A percentile compares a stretch with the other conserved stretches of the same genome.
Evolutionary conservation across 2,888 invertebrate species (phyloP).

Genomic region (Yponomeuta cagnagella): DNA sequence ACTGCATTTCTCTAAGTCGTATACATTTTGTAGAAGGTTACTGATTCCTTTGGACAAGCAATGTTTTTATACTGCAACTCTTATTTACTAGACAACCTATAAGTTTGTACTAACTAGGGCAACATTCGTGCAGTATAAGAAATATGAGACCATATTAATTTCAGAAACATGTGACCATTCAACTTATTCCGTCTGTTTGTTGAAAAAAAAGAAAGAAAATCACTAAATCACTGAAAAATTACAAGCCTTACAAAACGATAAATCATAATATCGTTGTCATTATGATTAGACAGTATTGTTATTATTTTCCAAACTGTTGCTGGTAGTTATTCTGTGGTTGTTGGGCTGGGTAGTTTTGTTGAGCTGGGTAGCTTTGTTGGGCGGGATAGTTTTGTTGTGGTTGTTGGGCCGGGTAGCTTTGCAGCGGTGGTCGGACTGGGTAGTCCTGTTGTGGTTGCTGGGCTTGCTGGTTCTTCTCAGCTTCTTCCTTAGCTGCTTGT

Average conservation of each 20-base stretch:
- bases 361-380: conserved; percentile 22
- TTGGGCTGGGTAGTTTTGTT: conserved; percentile 23
- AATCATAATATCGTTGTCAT: no score
- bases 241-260: no score
- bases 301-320: conserved; percentile 12
- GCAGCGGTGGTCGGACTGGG: conserved; percentile 22
- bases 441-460: conserved; percentile 17
- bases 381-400: conserved; percentile 20
- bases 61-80: background rate
- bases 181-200: no score
- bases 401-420: conserved; percentile 19
- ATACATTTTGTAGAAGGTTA: background rate
- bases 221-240: no score
- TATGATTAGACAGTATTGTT: background rate
- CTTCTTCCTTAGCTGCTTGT: conserved; percentile 42
- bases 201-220: no score
- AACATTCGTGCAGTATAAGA: background rate
- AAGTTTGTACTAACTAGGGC: background rate
- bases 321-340: conserved; percentile 24
- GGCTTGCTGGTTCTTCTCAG: conserved; percentile 41
- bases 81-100: background rate
- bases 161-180: no score
- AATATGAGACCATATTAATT: background rate
- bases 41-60: background rate
- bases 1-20: conserved; percentile 30